A percentile compares a stretch with the other conserved stretches of the same genome.
phyloP scores from a whole-genome alignment of 2,113 vertebrate genomes.

The Montifringilla adamsi region DNA sequence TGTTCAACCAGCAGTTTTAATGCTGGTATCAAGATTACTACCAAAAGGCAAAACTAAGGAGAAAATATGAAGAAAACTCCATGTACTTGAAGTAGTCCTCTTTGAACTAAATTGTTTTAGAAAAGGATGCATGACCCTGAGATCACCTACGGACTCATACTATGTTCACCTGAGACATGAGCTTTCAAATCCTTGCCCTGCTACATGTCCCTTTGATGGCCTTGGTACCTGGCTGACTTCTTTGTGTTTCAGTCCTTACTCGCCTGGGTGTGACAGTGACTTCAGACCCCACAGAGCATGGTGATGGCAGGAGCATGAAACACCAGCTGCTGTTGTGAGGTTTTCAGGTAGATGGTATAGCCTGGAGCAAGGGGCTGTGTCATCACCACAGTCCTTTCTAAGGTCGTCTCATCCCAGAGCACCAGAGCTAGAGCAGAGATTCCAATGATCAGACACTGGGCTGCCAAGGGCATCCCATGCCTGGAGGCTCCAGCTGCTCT shows the following conservation, averaged over 20 bases:
- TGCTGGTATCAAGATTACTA: not conserved
- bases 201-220: not conserved
- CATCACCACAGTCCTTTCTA: not conserved
- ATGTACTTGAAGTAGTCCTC: not conserved
- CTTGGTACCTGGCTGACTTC: not conserved
- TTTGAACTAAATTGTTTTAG: not conserved
- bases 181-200: not conserved
- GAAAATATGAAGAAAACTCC: not conserved
- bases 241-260: not conserved
- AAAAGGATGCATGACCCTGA: not conserved
- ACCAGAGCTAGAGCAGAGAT: not conserved
- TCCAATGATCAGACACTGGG: not conserved
- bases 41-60: not conserved
- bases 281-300: not conserved
- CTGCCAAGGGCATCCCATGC: not conserved
- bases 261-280: accelerated
- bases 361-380: not conserved
- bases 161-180: not conserved
- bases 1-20: not conserved
- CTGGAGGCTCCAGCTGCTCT: not conserved
- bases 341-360: not conserved
- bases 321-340: not conserved
- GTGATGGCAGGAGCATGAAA: not conserved
- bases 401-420: not conserved
- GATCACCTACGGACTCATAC: not conserved